Evolutionary conservation across 2,888 invertebrate genomes (phyloP), one percentile per base, ranked within the genome.

Genomic region (Toxonevra muliebris): DNA sequence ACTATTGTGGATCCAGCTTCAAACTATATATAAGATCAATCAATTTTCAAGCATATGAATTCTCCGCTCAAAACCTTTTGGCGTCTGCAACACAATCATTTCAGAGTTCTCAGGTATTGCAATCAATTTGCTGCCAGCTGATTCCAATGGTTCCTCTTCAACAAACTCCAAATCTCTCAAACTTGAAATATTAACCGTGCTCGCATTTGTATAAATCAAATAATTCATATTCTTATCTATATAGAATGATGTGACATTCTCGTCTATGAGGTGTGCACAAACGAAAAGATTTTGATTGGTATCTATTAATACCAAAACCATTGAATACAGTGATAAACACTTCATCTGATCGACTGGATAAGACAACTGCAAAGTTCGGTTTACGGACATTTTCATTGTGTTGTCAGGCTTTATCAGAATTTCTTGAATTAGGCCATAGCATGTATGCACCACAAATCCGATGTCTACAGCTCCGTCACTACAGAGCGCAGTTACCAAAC

Each of bases 171-270:
- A n/a, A n/a, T n/a, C n/a, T n/a, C n/a, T n/a, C n/a, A n/a, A n/a
- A n/a, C n/a, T n/a, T n/a, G n/a, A n/a, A n/a, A n/a, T n/a, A n/a
- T n/a, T n/a, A n/a, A n/a, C n/a, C n/a, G n/a, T n/a, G n/a, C n/a
- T n/a, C n/a, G n/a, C n/a, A n/a, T 86, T 83, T 1, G 86, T 87
- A 66, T 82, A 84, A 0, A 81, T 77, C 52, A 87, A 65, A 72
- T 84, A 87, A 30, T 83, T 77, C 0, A 80, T 78, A 0, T 83
- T 77, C 0, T 80, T 77, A 0, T 79, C 79, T 61, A 82, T 85
- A 81, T 77, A 80, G 55, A 83, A 86, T 0, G 86, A 87, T 4
- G 85, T 86, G 0, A 86, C 86, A 71, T 84, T 83, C 40, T 79
- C 80, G 1, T 80, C 78, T 13, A 85, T 66, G 30, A 76, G 74